Percentiles rank a stretch among this genome's conserved stretches.
Conservation (phyloP, 2,797 vertebrate species). For the Malurus splendens region DNA sequence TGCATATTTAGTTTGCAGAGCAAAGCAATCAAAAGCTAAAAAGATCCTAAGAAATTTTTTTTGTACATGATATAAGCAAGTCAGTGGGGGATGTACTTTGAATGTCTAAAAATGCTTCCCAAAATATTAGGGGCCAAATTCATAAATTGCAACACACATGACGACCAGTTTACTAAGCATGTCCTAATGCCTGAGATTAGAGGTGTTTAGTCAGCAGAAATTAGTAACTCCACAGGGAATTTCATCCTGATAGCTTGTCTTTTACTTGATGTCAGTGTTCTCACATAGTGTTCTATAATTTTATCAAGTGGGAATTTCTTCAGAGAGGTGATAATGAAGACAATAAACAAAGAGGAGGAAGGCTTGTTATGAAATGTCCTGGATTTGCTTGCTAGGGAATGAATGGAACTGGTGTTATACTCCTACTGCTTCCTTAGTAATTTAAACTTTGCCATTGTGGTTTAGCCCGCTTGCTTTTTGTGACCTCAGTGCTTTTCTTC, state of each 20-base stretch:
- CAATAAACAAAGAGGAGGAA: neutral
- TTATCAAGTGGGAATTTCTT: neutral
- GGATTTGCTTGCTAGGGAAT: neutral
- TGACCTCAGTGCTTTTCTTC: neutral
- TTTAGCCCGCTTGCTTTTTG: neutral
- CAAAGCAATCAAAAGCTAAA: neutral
- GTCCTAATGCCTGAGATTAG: neutral
- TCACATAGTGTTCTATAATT: neutral
- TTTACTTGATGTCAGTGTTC: neutral
- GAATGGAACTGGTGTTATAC: neutral
- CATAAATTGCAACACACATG: neutral
- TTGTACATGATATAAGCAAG: neutral
- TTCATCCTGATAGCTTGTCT: neutral
- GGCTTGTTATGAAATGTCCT: neutral
- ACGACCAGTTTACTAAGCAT: neutral
- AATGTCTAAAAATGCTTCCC: neutral
- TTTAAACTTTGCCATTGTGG: neutral
- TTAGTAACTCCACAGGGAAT: neutral
- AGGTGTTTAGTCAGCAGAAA: neutral
- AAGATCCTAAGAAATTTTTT: accelerated
- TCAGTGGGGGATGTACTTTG: neutral
- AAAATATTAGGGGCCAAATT: neutral
- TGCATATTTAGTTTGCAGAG: neutral
- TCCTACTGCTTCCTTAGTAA: neutral
- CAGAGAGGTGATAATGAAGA: neutral